phyloP scores from a whole-genome alignment of 2,888 invertebrate species.

The Drosophila sordidula region DNA sequence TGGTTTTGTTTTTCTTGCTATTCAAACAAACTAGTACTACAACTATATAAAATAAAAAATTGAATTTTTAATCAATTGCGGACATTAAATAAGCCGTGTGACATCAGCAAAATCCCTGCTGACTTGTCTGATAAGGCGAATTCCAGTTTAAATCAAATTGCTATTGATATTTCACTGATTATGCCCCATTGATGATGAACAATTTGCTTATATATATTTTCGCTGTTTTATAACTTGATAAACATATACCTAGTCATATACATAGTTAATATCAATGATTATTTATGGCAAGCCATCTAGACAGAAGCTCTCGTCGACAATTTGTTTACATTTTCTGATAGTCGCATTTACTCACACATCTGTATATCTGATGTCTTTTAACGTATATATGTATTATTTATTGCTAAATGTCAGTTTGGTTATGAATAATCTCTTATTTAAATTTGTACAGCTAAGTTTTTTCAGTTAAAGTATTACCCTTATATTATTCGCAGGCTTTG shows the following conservation, averaged over 20 bases:
- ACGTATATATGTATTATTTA: too few species aligned
- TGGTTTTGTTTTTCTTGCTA: background rate
- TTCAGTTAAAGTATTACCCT: background rate
- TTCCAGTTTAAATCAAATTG: conserved; percentile 3
- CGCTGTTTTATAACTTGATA: conserved; percentile 8
- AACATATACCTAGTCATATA: conserved; percentile 10
- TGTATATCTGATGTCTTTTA: too few species aligned
- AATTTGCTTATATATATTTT: background rate
- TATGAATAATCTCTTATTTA: too few species aligned
- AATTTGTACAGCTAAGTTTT: too few species aligned
- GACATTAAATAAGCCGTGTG: background rate
- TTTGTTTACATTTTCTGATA: conserved; percentile 8
- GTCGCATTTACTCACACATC: background rate
- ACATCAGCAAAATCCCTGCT: conserved; percentile 1
- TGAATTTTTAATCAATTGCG: background rate
- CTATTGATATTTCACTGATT: background rate
- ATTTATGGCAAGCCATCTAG: conserved; percentile 22
- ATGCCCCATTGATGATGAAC: conserved; percentile 5
- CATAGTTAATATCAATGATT: conserved; percentile 15
- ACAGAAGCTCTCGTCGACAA: background rate
- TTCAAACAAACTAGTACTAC: background rate
- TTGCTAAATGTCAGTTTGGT: too few species aligned
- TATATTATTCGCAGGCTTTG: conserved; percentile 25
- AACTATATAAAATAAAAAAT: background rate
- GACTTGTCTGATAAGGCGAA: conserved; percentile 10